Percentiles rank a stretch among this genome's conserved stretches.
phyloP scores from a whole-genome alignment of 2,797 vertebrate species.

The Delichon dasypus region DNA sequence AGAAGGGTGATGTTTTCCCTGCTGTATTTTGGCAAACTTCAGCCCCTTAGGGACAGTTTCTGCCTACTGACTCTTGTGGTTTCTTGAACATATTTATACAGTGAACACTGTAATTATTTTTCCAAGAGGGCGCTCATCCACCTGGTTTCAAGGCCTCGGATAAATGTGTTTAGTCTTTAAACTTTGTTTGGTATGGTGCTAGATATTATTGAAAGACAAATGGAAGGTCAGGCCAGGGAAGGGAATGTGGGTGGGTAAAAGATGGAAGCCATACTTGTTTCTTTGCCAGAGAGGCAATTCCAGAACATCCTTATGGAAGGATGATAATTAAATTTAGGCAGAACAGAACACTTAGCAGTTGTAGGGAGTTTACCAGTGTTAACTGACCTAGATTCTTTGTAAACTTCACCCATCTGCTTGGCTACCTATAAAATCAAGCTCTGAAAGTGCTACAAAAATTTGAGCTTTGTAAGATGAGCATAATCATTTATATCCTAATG shows the following conservation, averaged over 20 bases:
- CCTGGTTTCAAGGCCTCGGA: not conserved
- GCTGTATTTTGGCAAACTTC: not conserved
- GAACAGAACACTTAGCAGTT: not conserved
- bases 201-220: not conserved
- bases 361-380: not conserved
- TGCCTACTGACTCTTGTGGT: conserved; percentile 21
- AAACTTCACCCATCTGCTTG: not conserved
- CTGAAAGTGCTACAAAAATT: not conserved
- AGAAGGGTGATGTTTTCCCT: not conserved
- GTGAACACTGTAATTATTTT: conserved; percentile 15
- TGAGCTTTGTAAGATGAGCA: fast-evolving
- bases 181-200: not conserved
- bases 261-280: not conserved
- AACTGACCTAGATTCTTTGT: not conserved
- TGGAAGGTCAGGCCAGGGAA: not conserved
- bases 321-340: not conserved
- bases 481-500: not conserved
- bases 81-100: not conserved
- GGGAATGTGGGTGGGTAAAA: not conserved
- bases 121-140: not conserved
- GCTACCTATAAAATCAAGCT: not conserved
- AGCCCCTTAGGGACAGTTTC: conserved; percentile 37
- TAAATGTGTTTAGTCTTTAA: not conserved
- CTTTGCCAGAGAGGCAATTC: not conserved
- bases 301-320: not conserved